Percentiles rank a stretch among this genome's conserved stretches.
phyloP scores from a whole-genome alignment of 2,888 invertebrate genomes.

The Nebria brevicollis region DNA sequence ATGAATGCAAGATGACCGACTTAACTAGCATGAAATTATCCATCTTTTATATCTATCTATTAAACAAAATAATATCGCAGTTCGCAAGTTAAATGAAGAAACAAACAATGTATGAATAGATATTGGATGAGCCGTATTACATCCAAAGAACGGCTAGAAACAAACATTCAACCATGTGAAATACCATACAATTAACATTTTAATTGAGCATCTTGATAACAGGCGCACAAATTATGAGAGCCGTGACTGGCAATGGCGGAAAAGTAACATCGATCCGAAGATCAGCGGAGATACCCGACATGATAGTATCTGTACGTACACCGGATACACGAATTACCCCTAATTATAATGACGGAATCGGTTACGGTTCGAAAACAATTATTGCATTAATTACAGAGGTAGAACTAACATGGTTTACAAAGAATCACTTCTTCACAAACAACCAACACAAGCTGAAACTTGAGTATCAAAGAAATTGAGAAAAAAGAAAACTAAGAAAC shows the following conservation, averaged over 20 bases:
- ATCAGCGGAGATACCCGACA: slow-evolving; percentile 12
- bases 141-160: slow-evolving; percentile 10
- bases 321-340: slow-evolving; percentile 51
- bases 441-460: neutral
- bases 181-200: slow-evolving; percentile 19
- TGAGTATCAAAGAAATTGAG: neutral
- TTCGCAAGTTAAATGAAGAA: neutral
- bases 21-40: slow-evolving; percentile 13
- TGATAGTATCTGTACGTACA: slow-evolving; percentile 23
- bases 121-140: neutral
- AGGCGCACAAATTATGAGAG: neutral
- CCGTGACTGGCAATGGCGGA: neutral
- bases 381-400: slow-evolving; percentile 27
- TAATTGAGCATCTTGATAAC: slow-evolving; percentile 25
- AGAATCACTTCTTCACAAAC: slow-evolving; percentile 6
- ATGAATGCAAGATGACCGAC: slow-evolving; percentile 4
- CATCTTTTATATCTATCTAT: neutral
- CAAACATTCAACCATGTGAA: slow-evolving; percentile 13
- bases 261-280: slow-evolving; percentile 3
- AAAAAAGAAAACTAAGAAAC: too few species aligned
- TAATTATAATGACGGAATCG: slow-evolving; percentile 52
- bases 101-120: slow-evolving; percentile 6
- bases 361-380: slow-evolving; percentile 48
- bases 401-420: slow-evolving; percentile 17
- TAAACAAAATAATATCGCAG: too few species aligned